phyloP scores from a whole-genome alignment of 2,888 invertebrate genomes.

The Hyposoter didymator region DNA sequence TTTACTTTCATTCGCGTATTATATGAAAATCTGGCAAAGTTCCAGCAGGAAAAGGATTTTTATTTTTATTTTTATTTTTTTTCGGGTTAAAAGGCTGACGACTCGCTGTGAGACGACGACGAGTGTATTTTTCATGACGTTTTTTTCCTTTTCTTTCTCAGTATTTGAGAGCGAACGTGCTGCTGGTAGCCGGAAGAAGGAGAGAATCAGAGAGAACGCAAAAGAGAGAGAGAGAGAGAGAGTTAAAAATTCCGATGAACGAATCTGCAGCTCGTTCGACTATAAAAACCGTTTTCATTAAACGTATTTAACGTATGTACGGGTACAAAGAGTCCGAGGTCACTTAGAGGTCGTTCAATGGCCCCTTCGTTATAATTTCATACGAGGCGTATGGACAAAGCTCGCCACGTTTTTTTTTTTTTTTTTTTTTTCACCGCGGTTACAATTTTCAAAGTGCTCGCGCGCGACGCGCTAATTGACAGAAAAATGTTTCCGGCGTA shows the following conservation, averaged over 20 bases:
- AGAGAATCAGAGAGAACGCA: constrained; percentile 23
- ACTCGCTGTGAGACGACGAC: constrained; percentile 37
- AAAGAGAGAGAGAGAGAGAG: background rate
- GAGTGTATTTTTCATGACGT: constrained; percentile 5
- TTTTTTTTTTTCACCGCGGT: background rate
- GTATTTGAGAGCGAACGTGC: constrained; percentile 28
- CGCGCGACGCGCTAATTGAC: too few species aligned
- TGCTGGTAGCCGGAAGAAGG: constrained; percentile 8
- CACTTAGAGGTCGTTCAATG: constrained; percentile 34
- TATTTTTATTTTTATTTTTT: too few species aligned
- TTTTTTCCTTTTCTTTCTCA: background rate
- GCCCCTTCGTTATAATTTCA: constrained; percentile 23
- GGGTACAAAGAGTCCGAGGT: constrained; percentile 38
- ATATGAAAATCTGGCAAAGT: constrained; percentile 36
- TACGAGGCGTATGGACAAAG: constrained; percentile 40
- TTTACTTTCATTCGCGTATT: constrained; percentile 14
- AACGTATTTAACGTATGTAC: constrained; percentile 24
- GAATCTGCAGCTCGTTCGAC: constrained; percentile 20
- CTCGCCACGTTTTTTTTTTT: constrained; percentile 20
- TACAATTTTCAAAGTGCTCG: background rate
- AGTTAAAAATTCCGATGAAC: constrained; percentile 38
- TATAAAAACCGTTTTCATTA: constrained; percentile 43
- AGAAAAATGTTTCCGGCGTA: background rate
- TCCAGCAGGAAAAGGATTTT: constrained; percentile 31
- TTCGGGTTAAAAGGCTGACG: constrained; percentile 34